Conservation (phyloP, 2,113 vertebrate species). For the Colius striatus region DNA sequence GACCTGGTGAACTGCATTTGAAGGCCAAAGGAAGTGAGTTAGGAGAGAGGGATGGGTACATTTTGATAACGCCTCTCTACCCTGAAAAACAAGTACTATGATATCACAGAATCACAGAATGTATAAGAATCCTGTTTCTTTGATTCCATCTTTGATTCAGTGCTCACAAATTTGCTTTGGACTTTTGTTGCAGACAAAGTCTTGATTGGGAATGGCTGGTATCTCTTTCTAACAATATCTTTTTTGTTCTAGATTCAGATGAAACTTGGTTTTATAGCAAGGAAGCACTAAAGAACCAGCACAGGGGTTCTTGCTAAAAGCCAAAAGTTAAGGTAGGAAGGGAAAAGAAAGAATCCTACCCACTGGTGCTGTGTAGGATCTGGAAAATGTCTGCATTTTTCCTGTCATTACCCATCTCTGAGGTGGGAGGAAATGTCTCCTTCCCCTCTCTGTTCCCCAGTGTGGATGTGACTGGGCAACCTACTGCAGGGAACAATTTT, state of each 20-base stretch:
- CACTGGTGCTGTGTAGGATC: neutral
- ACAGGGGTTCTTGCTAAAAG: neutral
- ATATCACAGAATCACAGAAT: neutral
- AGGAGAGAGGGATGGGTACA: neutral
- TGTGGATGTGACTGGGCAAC: neutral
- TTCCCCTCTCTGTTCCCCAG: neutral
- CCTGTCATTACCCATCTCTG: neutral
- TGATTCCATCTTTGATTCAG: neutral
- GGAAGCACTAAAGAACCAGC: neutral
- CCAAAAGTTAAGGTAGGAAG: slow-evolving; percentile 9
- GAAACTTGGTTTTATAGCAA: slow-evolving; percentile 36
- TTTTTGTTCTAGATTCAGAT: slow-evolving; percentile 21
- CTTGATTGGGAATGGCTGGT: neutral
- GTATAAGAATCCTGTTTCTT: neutral
- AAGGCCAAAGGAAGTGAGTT: neutral
- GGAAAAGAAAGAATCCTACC: neutral
- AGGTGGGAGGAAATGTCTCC: neutral
- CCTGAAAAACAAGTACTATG: neutral
- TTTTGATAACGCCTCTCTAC: neutral
- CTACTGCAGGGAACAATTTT: neutral
- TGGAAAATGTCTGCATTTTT: neutral
- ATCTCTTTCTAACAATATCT: neutral
- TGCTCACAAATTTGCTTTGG: neutral
- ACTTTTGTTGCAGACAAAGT: neutral
- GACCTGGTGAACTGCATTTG: neutral